These are phyloP conservation scores for Butastur rufipennis DNA, from an alignment of 2,113 vertebrate species.

Conservation along the genomic window DNA sequence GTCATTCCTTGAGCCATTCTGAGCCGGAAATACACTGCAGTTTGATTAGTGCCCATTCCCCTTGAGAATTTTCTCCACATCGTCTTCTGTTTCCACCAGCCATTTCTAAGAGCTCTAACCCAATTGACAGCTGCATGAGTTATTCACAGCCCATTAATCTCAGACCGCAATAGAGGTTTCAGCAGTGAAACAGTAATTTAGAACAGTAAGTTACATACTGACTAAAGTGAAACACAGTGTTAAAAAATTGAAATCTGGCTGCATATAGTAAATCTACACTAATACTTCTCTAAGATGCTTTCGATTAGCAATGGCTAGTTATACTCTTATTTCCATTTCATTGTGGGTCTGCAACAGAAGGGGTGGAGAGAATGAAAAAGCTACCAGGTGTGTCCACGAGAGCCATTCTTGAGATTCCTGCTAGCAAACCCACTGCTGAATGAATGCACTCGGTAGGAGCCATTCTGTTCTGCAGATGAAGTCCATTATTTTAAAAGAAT, in stretches of 20 bases:
- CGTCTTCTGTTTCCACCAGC: neutral
- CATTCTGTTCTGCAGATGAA: slow-evolving; percentile 1
- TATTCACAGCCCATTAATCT: slow-evolving; percentile 45
- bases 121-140: slow-evolving; percentile 15
- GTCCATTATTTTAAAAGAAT: slow-evolving; percentile 27
- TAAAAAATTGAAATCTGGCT: slow-evolving; percentile 22
- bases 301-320: neutral
- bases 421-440: neutral
- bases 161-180: neutral
- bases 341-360: neutral
- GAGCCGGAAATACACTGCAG: neutral
- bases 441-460: neutral
- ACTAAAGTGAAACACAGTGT: neutral
- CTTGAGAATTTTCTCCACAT: neutral
- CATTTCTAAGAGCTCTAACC: neutral
- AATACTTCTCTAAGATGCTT: neutral
- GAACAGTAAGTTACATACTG: neutral
- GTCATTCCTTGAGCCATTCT: neutral
- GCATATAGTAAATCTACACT: neutral
- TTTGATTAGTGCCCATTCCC: neutral
- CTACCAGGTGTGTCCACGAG: neutral
- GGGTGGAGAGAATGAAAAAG: neutral
- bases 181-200: slow-evolving; percentile 32
- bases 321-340: neutral
- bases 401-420: neutral